Percentiles rank a stretch among this genome's conserved stretches.
phyloP scores from a whole-genome alignment of 1,140 invertebrate species.

The Aphelenchoides besseyi region DNA sequence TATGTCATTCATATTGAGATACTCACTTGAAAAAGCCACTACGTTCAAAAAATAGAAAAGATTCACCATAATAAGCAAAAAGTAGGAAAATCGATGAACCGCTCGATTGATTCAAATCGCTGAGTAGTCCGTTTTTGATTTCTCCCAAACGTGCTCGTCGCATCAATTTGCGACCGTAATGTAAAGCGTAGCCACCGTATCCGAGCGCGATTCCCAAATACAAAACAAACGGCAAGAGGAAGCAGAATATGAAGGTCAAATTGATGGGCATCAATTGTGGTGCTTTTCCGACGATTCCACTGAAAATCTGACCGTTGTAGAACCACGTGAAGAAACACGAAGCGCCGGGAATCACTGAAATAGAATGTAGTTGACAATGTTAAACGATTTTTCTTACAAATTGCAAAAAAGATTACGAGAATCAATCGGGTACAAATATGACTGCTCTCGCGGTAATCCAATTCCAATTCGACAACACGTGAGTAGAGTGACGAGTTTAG shows the following conservation, averaged over 20 bases:
- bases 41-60: slow-evolving; percentile 21
- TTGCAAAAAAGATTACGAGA: slow-evolving; percentile 13
- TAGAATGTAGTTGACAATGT: background rate
- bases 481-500: slow-evolving; percentile 34
- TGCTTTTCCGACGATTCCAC: slow-evolving; percentile 15
- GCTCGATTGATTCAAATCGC: slow-evolving; percentile 33
- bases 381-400: slow-evolving; percentile 22
- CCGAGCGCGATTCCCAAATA: slow-evolving; percentile 39
- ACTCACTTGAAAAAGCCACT: slow-evolving; percentile 11
- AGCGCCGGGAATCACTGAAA: slow-evolving; percentile 39
- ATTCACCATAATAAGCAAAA: slow-evolving; percentile 34
- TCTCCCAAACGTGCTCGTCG: slow-evolving; percentile 9
- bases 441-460: slow-evolving; percentile 18
- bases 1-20: background rate
- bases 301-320: slow-evolving; percentile 36
- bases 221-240: slow-evolving; percentile 39
- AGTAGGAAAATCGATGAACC: slow-evolving; percentile 37
- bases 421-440: slow-evolving; percentile 23
- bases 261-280: slow-evolving; percentile 36
- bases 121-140: slow-evolving; percentile 30
- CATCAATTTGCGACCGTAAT: slow-evolving; percentile 28
- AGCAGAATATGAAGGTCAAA: slow-evolving; percentile 36
- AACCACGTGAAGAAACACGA: slow-evolving; percentile 38
- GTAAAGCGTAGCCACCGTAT: slow-evolving; percentile 42
- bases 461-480: slow-evolving; percentile 63